A percentile compares a stretch with the other conserved stretches of the same genome.
Conservation (phyloP, 2,113 vertebrate species). For the Rhabdornis inornatus region DNA sequence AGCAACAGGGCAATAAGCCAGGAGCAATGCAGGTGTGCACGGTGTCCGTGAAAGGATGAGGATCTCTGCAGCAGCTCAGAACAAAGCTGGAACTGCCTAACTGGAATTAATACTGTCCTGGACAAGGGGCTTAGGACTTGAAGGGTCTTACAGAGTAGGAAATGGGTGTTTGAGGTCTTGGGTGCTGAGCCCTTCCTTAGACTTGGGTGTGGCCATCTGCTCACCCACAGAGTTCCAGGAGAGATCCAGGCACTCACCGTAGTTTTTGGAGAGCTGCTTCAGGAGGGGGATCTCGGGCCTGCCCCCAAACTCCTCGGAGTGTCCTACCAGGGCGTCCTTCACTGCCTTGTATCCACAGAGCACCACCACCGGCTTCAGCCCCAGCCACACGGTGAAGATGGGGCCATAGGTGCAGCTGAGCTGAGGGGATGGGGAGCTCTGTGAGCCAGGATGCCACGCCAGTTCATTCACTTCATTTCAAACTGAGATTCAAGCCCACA, state of each 20-base stretch:
- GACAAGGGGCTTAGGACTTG: not conserved
- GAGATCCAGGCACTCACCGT: not conserved
- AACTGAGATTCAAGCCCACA: fast-evolving
- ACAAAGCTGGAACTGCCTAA: not conserved
- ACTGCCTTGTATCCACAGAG: slow-evolving; percentile 23
- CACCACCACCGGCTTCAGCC: slow-evolving; percentile 13
- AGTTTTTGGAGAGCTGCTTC: not conserved
- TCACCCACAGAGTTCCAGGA: not conserved
- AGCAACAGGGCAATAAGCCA: not conserved
- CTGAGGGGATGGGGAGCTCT: not conserved
- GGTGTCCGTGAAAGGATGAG: not conserved
- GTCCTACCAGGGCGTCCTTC: slow-evolving; percentile 58
- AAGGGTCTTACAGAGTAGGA: not conserved
- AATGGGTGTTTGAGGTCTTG: not conserved
- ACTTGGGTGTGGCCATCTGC: fast-evolving
- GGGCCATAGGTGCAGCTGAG: slow-evolving; percentile 23
- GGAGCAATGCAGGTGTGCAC: no score
- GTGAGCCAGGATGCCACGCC: not conserved
- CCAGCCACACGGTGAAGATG: slow-evolving; percentile 58
- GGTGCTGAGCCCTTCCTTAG: not conserved
- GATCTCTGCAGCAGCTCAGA: not conserved
- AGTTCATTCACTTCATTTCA: fast-evolving
- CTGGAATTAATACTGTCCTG: not conserved
- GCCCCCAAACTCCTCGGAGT: slow-evolving; percentile 37
- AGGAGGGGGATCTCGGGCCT: not conserved